Base-by-base conservation (phyloP, 2,113 vertebrate genomes). In the Pseudopodoces humilis region DNA sequence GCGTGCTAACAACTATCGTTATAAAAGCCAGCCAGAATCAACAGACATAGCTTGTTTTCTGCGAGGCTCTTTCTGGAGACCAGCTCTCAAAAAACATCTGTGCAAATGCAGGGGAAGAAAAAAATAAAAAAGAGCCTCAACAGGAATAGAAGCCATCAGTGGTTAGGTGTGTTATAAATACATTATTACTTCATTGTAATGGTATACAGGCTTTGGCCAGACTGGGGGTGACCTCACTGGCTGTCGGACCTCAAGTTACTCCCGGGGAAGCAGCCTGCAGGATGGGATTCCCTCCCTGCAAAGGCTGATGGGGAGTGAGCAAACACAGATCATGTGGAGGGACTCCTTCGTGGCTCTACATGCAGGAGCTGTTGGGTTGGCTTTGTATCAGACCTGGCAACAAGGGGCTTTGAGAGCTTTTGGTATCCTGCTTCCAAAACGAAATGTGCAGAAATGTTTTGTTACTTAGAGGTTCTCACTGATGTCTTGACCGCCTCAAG, bases 151-250 rank as follows among this genome's bases (percentile, higher is more conserved):
- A 97, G 97, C 96, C 97, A 96, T 97, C 97, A 88, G 97, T 13
- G 96, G 97, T 97, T 97, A 97, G 97, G 97, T 98, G 97, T 97
- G 97, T 97, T 98, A 98, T 97, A 98, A 98, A 98, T 98, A 98
- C 86, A 96, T 97, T 97, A 96, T 98, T 98, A 98, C 97, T 98
- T 98, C 98, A 98, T 97, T 98, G 97, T 98, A 97, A 98, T 94
- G 96, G 97, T 90, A 98, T 89, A 98, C 88, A 70, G 97, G 96
- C 96, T 96, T 97, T 98, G 98, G 97, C 97, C 46, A 97, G 97
- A 96, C 97, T 96, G 92, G 65, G 46, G 80, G 91, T 98, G 98
- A 98, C 94, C 97, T 98, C 98, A 98, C 96, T 97, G 97, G 90
- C 97, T 97, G 96, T 97, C 77, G 75, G 95, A 88, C 95, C 93